These are phyloP conservation scores for Pan troglodytes DNA, from an alignment of 2,113 vertebrate species.

Conservation along the genomic window NHGRI_mPanTro3-v2.1_pri NC_072403.2:143736001-143736500, in stretches of 20 bases:
- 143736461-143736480: not conserved
- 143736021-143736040: too few relatives aligned
- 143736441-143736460: not conserved
- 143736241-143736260: not conserved
- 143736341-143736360: not conserved
- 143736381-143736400: not conserved
- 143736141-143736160: too few relatives aligned
- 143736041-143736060: too few relatives aligned
- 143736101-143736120: too few relatives aligned
- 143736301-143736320: not conserved
- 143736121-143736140: too few relatives aligned
- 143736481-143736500: not conserved
- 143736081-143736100: too few relatives aligned
- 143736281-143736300: not conserved
- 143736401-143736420: not conserved
- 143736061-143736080: too few relatives aligned
- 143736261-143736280: too few relatives aligned
- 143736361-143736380: not conserved
- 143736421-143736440: not conserved
- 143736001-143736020: not conserved
- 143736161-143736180: too few relatives aligned
- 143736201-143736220: too few relatives aligned
- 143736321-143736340: not conserved
- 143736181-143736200: too few relatives aligned
- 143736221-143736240: not conserved